Evolutionary conservation across 2,113 vertebrate genomes (phyloP).

Genomic region (Melanotaenia duboulayi): DNA sequence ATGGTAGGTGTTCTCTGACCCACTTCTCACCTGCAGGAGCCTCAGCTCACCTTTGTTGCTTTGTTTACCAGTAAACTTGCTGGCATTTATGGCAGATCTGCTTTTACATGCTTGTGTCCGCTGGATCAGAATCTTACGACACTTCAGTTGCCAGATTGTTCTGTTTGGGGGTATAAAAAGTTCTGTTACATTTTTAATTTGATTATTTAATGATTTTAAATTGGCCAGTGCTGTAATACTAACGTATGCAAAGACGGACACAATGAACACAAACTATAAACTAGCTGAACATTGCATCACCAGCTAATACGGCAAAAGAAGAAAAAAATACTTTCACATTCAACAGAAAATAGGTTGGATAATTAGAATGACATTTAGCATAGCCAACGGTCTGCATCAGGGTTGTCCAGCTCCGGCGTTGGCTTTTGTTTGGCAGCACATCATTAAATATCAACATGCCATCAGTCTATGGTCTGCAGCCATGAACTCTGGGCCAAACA

Average conservation of each 20-base stretch:
- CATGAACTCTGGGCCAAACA: slow-evolving; percentile 72
- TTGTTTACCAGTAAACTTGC: too few species aligned
- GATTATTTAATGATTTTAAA: not conserved
- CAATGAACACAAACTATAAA: not conserved
- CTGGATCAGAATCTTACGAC: too few species aligned
- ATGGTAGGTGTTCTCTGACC: too few species aligned
- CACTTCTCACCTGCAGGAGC: too few species aligned
- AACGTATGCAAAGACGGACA: not conserved
- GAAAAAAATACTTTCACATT: slow-evolving; percentile 63
- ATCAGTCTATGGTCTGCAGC: slow-evolving; percentile 67
- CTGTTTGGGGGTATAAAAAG: too few species aligned
- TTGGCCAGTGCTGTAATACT: not conserved
- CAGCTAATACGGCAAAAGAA: slow-evolving; percentile 11
- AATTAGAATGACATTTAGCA: slow-evolving; percentile 85
- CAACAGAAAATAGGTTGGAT: slow-evolving; percentile 59
- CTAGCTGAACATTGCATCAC: slow-evolving; percentile 21
- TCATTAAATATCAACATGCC: slow-evolving; percentile 84
- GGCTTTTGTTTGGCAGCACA: slow-evolving; percentile 68
- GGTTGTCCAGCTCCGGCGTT: slow-evolving; percentile 20
- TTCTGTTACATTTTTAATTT: too few species aligned
- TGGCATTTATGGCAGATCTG: too few species aligned
- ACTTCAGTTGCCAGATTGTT: too few species aligned
- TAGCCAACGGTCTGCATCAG: slow-evolving; percentile 40
- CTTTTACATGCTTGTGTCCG: too few species aligned
- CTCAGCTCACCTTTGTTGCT: too few species aligned